Percentiles rank a stretch among this genome's conserved stretches.
Conservation (phyloP, 1,140 invertebrate species). For the Drosophila sproati region DNA sequence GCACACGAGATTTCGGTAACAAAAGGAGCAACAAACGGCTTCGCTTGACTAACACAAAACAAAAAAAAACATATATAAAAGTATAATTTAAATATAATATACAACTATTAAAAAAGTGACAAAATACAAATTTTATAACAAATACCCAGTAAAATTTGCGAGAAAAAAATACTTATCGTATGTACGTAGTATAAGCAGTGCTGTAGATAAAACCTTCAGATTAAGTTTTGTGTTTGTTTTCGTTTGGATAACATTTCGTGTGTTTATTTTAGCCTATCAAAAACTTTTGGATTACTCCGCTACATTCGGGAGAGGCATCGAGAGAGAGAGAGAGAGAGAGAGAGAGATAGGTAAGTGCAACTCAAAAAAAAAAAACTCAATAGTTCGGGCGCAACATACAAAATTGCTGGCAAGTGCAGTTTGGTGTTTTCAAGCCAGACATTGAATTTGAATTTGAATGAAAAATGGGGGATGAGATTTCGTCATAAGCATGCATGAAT, state of each 20-base stretch:
- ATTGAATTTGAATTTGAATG: slow-evolving; percentile 64
- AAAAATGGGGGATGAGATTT: slow-evolving; percentile 65
- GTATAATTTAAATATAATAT: slow-evolving; percentile 4
- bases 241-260: slow-evolving; percentile 59
- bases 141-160: slow-evolving; percentile 16
- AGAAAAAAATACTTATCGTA: slow-evolving; percentile 8
- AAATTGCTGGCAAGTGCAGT: slow-evolving; percentile 40
- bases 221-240: slow-evolving; percentile 49
- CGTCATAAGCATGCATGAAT: slow-evolving; percentile 43
- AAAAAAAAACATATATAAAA: neutral
- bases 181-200: slow-evolving; percentile 34
- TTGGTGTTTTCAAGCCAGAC: slow-evolving; percentile 31
- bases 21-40: slow-evolving; percentile 35
- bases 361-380: neutral
- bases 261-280: slow-evolving; percentile 65
- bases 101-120: slow-evolving; percentile 21
- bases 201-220: slow-evolving; percentile 25
- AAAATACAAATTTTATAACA: slow-evolving; percentile 26
- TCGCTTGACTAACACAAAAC: slow-evolving; percentile 6
- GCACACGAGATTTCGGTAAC: slow-evolving; percentile 64
- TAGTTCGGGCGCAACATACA: slow-evolving; percentile 10
- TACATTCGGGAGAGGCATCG: slow-evolving; percentile 31
- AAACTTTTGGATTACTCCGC: slow-evolving; percentile 64
- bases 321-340: slow-evolving; percentile 13
- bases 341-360: slow-evolving; percentile 64